These are phyloP conservation scores for Zeus faber DNA, from an alignment of 2,113 vertebrate species.

Conservation along the genomic window DNA sequence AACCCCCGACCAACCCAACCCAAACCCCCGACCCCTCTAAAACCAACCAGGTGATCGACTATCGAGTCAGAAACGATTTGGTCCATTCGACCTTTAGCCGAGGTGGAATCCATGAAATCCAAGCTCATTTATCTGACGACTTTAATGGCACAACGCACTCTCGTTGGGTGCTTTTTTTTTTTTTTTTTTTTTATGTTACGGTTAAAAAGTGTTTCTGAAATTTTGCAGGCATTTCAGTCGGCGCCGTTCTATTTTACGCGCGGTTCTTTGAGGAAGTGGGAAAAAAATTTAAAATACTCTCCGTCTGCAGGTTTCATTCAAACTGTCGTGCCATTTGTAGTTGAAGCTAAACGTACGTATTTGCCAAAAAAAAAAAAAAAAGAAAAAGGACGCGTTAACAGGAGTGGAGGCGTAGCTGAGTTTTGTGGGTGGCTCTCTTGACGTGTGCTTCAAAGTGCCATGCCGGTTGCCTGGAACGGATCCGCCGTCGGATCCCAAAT, in stretches of 20 bases:
- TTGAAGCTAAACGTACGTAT: conserved; percentile 1
- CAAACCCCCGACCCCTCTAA: conserved; percentile 18
- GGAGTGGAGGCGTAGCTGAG: not conserved
- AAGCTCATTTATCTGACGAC: conserved; percentile 1
- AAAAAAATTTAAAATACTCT: conserved; percentile 4
- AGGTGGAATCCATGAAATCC: no score
- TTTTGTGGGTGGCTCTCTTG: not conserved
- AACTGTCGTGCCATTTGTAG: not conserved
- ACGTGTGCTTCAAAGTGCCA: conserved; percentile 65
- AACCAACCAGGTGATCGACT: conserved; percentile 22
- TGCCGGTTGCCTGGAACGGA: conserved; percentile 42
- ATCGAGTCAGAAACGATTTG: no score
- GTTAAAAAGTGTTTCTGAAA: conserved; percentile 17
- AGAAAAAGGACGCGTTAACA: not conserved
- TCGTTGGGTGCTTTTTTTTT: conserved; percentile 3
- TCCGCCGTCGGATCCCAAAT: conserved; percentile 43
- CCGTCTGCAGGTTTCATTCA: not conserved
- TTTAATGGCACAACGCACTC: conserved; percentile 9
- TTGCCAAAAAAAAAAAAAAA: conserved; percentile 3
- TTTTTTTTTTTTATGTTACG: conserved; percentile 3
- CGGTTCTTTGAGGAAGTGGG: no score
- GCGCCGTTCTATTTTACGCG: conserved; percentile 3
- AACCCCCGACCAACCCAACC: not conserved
- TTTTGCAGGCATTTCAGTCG: conserved; percentile 12
- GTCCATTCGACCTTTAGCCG: no score